These are phyloP conservation scores for Scaptomyza cyrtandrae DNA, from an alignment of 2,888 invertebrate genomes.

Conservation along the genomic window DNA sequence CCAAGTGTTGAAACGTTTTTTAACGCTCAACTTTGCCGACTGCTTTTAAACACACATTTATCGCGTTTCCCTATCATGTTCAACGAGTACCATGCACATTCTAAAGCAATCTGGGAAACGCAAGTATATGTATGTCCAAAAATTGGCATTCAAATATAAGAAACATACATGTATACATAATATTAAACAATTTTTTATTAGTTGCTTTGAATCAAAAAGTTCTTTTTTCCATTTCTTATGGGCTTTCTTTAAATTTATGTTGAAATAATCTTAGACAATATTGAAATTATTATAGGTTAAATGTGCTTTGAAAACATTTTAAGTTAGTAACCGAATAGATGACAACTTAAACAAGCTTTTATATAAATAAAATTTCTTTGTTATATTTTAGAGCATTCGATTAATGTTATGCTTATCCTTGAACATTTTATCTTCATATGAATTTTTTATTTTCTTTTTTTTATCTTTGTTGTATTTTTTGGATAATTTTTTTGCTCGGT, in stretches of 20 bases:
- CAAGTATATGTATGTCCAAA: background rate
- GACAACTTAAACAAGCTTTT: background rate
- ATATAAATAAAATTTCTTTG: background rate
- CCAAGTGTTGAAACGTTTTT: slow-evolving; percentile 77
- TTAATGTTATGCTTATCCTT: background rate
- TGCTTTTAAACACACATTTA: slow-evolving; percentile 71
- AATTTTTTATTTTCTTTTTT: slow-evolving; percentile 53
- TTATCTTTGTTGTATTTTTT: slow-evolving; percentile 49
- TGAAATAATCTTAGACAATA: background rate
- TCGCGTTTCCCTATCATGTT: slow-evolving; percentile 36
- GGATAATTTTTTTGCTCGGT: slow-evolving; percentile 71
- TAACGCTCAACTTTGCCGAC: slow-evolving; percentile 77
- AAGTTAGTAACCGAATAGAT: background rate
- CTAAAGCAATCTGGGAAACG: background rate
- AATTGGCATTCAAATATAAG: background rate
- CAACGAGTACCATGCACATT: background rate
- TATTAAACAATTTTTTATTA: no score
- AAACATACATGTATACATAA: no score
- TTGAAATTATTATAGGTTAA: no score
- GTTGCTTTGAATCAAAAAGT: background rate
- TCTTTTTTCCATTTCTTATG: background rate
- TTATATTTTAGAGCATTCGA: slow-evolving; percentile 27
- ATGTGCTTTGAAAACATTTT: background rate
- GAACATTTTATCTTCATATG: slow-evolving; percentile 45
- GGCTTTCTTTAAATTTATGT: background rate